These are phyloP conservation scores for Ictalurus punctatus DNA, from an alignment of 2,113 vertebrate species.

Conservation along the genomic window DNA sequence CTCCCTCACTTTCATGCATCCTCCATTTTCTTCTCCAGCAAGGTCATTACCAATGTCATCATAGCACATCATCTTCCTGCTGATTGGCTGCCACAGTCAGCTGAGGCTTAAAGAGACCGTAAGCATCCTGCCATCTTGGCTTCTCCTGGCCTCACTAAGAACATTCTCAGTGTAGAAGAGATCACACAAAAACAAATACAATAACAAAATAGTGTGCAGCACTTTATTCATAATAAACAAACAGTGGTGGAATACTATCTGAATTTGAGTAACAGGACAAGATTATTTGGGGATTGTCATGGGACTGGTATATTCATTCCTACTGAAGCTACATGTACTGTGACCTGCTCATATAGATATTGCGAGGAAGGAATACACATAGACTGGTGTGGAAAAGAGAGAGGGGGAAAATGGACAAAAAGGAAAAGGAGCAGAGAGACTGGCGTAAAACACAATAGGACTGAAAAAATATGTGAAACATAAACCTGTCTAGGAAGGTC, in stretches of 20 bases:
- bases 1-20: slow-evolving; percentile 46
- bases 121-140: slow-evolving; percentile 44
- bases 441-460: not conserved
- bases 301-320: slow-evolving; percentile 13
- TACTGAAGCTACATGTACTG: not conserved
- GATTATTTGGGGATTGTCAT: slow-evolving; percentile 13
- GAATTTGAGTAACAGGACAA: slow-evolving; percentile 26
- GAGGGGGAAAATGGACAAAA: not conserved
- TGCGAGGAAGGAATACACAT: not conserved
- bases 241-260: not conserved
- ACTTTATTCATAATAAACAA: not conserved
- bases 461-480: not conserved
- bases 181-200: not conserved
- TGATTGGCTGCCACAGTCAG: slow-evolving; percentile 60
- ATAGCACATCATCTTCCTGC: slow-evolving; percentile 40
- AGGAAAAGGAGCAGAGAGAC: too few relatives aligned
- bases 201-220: not conserved
- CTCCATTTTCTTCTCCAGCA: slow-evolving; percentile 54
- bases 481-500: not conserved
- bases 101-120: slow-evolving; percentile 68
- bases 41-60: slow-evolving; percentile 70
- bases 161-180: not conserved
- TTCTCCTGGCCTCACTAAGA: not conserved
- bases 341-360: not conserved
- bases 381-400: not conserved